Base-by-base conservation (phyloP, 2,888 invertebrate genomes). In the Drosophila colorata region DNA sequence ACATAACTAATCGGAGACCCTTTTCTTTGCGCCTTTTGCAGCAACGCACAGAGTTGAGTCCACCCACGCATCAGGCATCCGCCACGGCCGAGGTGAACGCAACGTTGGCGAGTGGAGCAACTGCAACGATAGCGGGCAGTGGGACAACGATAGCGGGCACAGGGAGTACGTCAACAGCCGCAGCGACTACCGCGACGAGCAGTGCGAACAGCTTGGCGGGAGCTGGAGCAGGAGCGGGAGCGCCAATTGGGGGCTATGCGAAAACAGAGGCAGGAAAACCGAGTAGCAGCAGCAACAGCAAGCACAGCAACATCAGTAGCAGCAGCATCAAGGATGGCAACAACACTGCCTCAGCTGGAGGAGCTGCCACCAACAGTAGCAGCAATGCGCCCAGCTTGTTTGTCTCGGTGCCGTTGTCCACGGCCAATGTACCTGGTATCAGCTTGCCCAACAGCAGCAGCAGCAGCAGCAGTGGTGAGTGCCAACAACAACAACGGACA, bases 361-460 rank as follows among this genome's bases (percentile, higher is more conserved):
- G 66, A 56, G 69, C 51, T 51, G 55, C 51, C 37, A 55, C 52
- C 63, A 65, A 56, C 53, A 58, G 48, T 18, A 44, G 57, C 43
- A 53, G 78, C 70, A 75, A 84, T 83, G 92, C 93, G 28, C 93
- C 93, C 33, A 94, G 93, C 91, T 93, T 95, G 74, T 94, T 94
- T 52, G 95, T 95, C 18, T 95, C 95, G 23, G 95, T 95, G 74
- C 95, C 95, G 69, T 90, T 95, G 70, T 93, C 94, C 65, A 92
- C 91, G 51, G 92, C 92, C 57, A 92, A 91, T 89, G 91, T 92
- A 91, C 92, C 92, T 91, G 92, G 92, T 73, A 89, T 92, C 59
- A 92, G 90, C 88, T 82, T 92, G 80, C 92, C 91, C 61, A 66
- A 71, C 65, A 82, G 38, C 68, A 78, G 74, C 69, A 68, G 51